These are phyloP conservation scores for Myopa tessellatipennis DNA, from an alignment of 2,888 invertebrate genomes.

Conservation along the genomic window DNA sequence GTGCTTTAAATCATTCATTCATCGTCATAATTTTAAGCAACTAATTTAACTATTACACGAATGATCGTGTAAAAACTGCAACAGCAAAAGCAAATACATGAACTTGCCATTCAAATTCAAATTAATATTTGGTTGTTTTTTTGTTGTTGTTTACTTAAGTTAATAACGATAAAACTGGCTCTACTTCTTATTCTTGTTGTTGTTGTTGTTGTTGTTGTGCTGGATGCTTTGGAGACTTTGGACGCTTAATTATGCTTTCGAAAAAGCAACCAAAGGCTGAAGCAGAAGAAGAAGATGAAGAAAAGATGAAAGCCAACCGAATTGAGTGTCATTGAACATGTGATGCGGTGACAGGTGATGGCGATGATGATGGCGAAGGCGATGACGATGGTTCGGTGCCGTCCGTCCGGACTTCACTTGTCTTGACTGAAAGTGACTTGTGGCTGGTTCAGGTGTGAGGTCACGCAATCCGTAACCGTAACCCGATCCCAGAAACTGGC, in stretches of 20 bases:
- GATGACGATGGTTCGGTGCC: neutral
- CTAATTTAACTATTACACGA: constrained; percentile 11
- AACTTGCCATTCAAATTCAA: constrained; percentile 27
- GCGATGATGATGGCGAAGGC: neutral
- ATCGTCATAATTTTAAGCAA: constrained; percentile 19
- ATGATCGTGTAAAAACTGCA: neutral
- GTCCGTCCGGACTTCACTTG: no score
- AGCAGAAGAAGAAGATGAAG: neutral
- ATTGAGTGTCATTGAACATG: neutral
- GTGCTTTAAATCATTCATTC: constrained; percentile 3
- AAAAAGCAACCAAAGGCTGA: neutral
- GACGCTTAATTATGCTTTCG: neutral
- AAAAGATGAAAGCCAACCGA: neutral
- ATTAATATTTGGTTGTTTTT: constrained; percentile 8
- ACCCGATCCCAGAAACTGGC: neutral
- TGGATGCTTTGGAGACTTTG: neutral
- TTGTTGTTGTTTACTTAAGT: neutral
- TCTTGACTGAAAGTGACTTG: neutral
- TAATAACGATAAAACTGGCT: constrained; percentile 14
- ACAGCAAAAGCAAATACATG: constrained; percentile 2
- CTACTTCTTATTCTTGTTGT: no score
- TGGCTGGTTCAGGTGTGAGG: constrained; percentile 11
- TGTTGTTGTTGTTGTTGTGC: constrained; percentile 9
- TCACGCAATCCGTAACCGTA: constrained; percentile 7
- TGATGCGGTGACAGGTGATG: constrained; percentile 3